These are phyloP conservation scores for Brenthis ino DNA, from an alignment of 2,888 invertebrate genomes.

Conservation along the genomic window DNA sequence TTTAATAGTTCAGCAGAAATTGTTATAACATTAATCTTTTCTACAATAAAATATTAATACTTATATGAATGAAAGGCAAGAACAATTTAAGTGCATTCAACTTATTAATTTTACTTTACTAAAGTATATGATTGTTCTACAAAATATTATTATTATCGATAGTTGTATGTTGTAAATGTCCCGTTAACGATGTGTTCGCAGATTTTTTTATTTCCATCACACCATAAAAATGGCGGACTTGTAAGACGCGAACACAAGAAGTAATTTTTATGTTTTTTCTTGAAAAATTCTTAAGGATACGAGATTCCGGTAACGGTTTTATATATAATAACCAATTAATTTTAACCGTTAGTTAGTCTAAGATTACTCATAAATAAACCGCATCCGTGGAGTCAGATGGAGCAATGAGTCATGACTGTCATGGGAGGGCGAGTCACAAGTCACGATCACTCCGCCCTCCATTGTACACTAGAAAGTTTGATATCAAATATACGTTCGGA, in stretches of 20 bases:
- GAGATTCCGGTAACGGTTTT: conserved; percentile 11
- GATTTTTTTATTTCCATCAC: conserved; percentile 4
- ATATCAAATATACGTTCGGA: conserved; percentile 28
- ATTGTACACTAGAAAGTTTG: conserved; percentile 46
- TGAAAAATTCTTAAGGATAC: conserved; percentile 20
- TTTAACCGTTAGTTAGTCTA: conserved; percentile 25
- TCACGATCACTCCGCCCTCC: conserved; percentile 47
- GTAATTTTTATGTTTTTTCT: conserved; percentile 3
- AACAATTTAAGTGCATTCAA: no score
- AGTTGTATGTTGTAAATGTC: neutral
- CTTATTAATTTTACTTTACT: no score
- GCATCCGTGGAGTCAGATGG: conserved; percentile 25
- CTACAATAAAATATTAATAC: no score
- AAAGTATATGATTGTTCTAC: no score
- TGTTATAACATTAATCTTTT: no score
- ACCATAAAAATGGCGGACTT: conserved; percentile 6
- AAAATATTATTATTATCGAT: no score
- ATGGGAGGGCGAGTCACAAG: conserved; percentile 40
- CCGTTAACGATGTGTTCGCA: conserved; percentile 9
- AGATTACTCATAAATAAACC: conserved; percentile 35
- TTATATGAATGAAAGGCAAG: no score
- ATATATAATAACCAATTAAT: conserved; percentile 24
- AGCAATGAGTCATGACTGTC: conserved; percentile 42
- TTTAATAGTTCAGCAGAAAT: no score
- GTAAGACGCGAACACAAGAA: neutral